These are phyloP conservation scores for Bombyx mori DNA, from an alignment of 1,140 invertebrate genomes.

Conservation along the genomic window ASM3026992v2 NC_085124.1:7693501-7694000, in stretches of 20 bases:
- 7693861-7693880: constrained; percentile 92
- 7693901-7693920: constrained; percentile 86
- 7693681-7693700: constrained; percentile 94
- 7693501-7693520: not conserved
- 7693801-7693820: constrained; percentile 90
- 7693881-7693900: constrained; percentile 91
- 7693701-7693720: constrained; percentile 95
- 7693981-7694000: constrained; percentile 85
- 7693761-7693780: constrained; percentile 87
- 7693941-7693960: constrained; percentile 45
- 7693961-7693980: constrained; percentile 86
- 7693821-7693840: constrained; percentile 91
- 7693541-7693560: not conserved
- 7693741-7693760: constrained; percentile 90
- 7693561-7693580: constrained; percentile 71
- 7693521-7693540: not conserved
- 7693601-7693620: constrained; percentile 97
- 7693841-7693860: constrained; percentile 92
- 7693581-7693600: constrained; percentile 86
- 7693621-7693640: constrained; percentile 97
- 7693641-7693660: constrained; percentile 97
- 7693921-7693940: constrained; percentile 59
- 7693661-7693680: constrained; percentile 96
- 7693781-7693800: constrained; percentile 84
- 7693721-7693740: constrained; percentile 96